These are phyloP conservation scores for Notodromas monacha DNA, from an alignment of 2,888 invertebrate species.

Conservation along the genomic window DNA sequence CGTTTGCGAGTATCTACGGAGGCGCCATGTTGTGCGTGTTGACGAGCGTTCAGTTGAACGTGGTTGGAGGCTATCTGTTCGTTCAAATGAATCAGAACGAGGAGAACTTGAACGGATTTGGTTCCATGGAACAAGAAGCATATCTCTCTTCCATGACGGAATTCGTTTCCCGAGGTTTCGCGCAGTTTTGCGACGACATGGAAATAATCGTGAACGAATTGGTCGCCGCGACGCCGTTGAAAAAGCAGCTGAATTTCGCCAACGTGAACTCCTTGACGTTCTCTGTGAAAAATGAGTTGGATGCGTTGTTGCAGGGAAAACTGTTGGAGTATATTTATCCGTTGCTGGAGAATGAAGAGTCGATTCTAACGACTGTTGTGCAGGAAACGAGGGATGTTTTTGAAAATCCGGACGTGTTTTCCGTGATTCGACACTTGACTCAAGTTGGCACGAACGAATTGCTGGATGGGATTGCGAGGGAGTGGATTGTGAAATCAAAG, in stretches of 20 bases:
- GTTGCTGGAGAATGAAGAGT: neutral
- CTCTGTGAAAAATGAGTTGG: neutral
- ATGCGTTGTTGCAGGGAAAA: neutral
- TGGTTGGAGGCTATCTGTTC: neutral
- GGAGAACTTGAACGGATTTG: no score
- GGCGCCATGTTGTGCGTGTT: neutral
- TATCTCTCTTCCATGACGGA: neutral
- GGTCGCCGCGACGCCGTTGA: no score
- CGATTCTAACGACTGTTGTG: no score
- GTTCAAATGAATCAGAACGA: neutral
- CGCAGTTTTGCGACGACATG: neutral
- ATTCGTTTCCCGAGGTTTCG: neutral
- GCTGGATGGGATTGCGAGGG: neutral
- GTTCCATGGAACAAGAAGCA: no score
- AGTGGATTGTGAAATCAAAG: no score
- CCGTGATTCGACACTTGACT: neutral
- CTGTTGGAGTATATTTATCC: neutral
- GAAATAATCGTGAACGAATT: no score
- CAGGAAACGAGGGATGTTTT: slow-evolving; percentile 1
- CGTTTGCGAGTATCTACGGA: neutral
- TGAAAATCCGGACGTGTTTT: neutral
- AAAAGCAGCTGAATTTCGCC: neutral
- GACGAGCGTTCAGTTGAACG: neutral
- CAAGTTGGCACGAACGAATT: neutral
- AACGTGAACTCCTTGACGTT: neutral